Conservation (phyloP, 2,888 invertebrate species). For the Rapana venosa region DNA sequence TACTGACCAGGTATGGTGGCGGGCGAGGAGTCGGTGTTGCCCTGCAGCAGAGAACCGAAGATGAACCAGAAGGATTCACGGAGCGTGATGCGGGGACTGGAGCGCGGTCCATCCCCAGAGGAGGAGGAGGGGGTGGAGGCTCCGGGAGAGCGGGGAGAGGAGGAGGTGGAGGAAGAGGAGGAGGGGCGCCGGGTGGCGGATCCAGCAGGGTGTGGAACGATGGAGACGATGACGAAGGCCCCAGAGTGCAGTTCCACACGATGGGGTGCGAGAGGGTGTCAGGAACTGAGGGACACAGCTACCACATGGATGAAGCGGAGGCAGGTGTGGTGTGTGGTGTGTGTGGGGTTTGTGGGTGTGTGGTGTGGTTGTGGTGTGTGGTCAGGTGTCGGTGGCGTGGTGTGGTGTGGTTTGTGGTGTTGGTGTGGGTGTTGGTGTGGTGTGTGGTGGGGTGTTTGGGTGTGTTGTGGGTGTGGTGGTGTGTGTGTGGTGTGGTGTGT, state of each 20-base stretch:
- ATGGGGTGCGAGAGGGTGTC: constrained; percentile 72
- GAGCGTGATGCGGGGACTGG: constrained; percentile 59
- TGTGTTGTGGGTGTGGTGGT: not conserved
- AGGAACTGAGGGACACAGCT: constrained; percentile 58
- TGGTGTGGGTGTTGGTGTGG: constrained; percentile 28
- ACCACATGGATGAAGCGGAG: not conserved
- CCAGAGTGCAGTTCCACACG: constrained; percentile 74
- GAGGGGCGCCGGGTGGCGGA: no score
- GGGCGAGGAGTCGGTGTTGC: constrained; percentile 72
- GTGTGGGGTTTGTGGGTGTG: constrained; percentile 4
- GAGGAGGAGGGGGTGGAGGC: constrained; percentile 23
- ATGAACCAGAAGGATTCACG: constrained; percentile 76
- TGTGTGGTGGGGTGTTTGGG: not conserved
- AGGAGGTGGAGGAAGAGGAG: not conserved
- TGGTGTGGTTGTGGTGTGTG: not conserved
- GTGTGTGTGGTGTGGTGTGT: not conserved
- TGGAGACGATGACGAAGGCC: constrained; percentile 72
- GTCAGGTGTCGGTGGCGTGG: not conserved
- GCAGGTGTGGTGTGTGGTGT: constrained; percentile 18
- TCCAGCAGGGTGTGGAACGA: constrained; percentile 73
- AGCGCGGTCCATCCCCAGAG: not conserved
- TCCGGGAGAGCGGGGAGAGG: constrained; percentile 29
- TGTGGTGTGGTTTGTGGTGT: constrained; percentile 16
- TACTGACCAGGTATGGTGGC: constrained; percentile 65
- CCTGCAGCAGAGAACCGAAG: constrained; percentile 75